Evolutionary conservation across 2,888 invertebrate species (phyloP).

Genomic region (Drosophila kokeensis): DNA sequence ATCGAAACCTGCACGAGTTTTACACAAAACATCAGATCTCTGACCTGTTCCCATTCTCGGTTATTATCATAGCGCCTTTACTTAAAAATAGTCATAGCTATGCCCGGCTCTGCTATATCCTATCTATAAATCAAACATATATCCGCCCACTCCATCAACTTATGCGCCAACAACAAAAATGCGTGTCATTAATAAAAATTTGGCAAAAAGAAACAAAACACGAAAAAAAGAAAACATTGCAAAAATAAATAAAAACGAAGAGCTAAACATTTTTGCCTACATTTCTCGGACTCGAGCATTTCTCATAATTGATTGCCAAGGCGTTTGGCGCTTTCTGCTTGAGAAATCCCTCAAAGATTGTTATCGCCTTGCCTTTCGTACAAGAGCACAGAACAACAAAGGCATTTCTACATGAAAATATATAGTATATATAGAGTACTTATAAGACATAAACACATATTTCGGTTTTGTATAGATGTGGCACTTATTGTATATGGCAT

Average conservation of each 20-base stretch:
- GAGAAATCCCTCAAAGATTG: slow-evolving; percentile 67
- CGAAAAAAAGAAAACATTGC: slow-evolving; percentile 14
- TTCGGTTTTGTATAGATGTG: slow-evolving; percentile 5
- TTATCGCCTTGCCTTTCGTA: slow-evolving; percentile 54
- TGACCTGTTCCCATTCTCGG: slow-evolving; percentile 38
- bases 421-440: slow-evolving; percentile 5
- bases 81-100: slow-evolving; percentile 43
- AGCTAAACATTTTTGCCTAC: slow-evolving; percentile 50
- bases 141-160: slow-evolving; percentile 60
- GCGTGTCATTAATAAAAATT: slow-evolving; percentile 67
- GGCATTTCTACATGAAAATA: slow-evolving; percentile 39
- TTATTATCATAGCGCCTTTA: slow-evolving; percentile 23
- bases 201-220: slow-evolving; percentile 22
- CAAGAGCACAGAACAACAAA: slow-evolving; percentile 62
- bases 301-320: slow-evolving; percentile 75
- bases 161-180: slow-evolving; percentile 50
- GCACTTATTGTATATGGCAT: slow-evolving; percentile 29
- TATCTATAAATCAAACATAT: slow-evolving; percentile 21
- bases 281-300: slow-evolving; percentile 37
- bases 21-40: slow-evolving; percentile 23
- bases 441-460: slow-evolving; percentile 16
- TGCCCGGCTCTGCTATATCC: slow-evolving; percentile 24
- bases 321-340: slow-evolving; percentile 58
- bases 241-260: slow-evolving; percentile 20
- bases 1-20: slow-evolving; percentile 31